A percentile compares a stretch with the other conserved stretches of the same genome.
phyloP scores from a whole-genome alignment of 1,140 invertebrate genomes.

The Drosophila pectinifera region DNA sequence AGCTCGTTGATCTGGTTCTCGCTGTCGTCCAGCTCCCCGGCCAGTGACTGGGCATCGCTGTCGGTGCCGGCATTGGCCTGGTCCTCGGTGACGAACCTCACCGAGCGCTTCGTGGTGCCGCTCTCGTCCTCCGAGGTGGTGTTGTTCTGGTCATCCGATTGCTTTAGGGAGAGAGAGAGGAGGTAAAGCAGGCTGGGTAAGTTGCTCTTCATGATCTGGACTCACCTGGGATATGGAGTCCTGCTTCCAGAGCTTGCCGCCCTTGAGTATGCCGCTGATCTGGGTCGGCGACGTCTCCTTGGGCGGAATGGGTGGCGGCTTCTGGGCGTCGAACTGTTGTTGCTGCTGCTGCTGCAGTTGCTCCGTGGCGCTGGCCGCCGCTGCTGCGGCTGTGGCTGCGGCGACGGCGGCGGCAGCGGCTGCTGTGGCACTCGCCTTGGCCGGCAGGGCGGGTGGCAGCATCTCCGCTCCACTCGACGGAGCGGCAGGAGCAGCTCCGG shows the following conservation, averaged over 20 bases:
- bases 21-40: constrained; percentile 66
- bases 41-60: constrained; percentile 66
- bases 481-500: neutral
- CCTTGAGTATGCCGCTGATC: constrained; percentile 88
- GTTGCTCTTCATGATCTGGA: neutral
- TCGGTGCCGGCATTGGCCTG: constrained; percentile 63
- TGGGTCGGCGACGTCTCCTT: constrained; percentile 85
- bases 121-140: constrained; percentile 80
- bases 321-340: constrained; percentile 52
- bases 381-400: constrained; percentile 21
- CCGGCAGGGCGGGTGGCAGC: constrained; percentile 70
- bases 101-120: constrained; percentile 78
- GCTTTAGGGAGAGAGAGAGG: constrained; percentile 18
- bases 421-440: constrained; percentile 61
- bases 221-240: constrained; percentile 84
- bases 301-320: constrained; percentile 76
- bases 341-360: constrained; percentile 12
- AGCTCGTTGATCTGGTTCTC: constrained; percentile 83
- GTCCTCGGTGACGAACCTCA: constrained; percentile 77
- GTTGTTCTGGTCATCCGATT: constrained; percentile 83
- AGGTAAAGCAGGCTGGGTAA: neutral
- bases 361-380: neutral
- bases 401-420: constrained; percentile 36
- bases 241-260: constrained; percentile 88
- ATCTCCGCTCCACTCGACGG: constrained; percentile 28